Evolutionary conservation across 2,113 vertebrate genomes (phyloP).

Genomic region (Cromileptes altivelis): DNA sequence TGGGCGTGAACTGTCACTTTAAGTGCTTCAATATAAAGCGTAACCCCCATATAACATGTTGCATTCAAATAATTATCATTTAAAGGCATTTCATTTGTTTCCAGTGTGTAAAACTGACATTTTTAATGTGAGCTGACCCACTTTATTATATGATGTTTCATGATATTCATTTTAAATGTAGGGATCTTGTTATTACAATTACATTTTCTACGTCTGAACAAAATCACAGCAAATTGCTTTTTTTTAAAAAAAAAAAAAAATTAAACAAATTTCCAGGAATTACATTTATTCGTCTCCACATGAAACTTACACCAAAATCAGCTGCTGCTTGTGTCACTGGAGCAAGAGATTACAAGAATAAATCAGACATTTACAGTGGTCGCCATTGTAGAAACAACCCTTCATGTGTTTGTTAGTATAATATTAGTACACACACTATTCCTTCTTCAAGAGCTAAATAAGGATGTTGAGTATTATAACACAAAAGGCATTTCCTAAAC

Average conservation of each 20-base stretch:
- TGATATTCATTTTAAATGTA: too few species aligned
- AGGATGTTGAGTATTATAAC: neutral
- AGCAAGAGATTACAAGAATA: conserved; percentile 22
- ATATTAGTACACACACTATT: neutral
- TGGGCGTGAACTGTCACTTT: neutral
- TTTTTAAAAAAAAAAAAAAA: too few species aligned
- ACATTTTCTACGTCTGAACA: neutral
- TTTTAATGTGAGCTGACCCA: too few species aligned
- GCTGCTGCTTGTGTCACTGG: too few species aligned
- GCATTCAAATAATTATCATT: too few species aligned
- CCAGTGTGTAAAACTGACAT: too few species aligned
- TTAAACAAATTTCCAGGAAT: neutral
- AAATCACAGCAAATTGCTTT: neutral
- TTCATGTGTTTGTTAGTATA: neutral
- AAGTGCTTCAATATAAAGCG: neutral
- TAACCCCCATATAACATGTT: too few species aligned
- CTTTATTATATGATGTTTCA: too few species aligned
- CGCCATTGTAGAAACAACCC: neutral
- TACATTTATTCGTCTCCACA: neutral
- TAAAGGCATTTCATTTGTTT: too few species aligned
- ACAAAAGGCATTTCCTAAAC: neutral
- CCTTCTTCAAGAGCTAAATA: neutral
- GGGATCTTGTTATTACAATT: neutral
- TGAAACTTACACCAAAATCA: conserved; percentile 2
- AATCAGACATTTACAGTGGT: conserved; percentile 13